Percentiles rank a stretch among this genome's conserved stretches.
Evolutionary conservation across 2,797 vertebrate species (phyloP).

Genomic region (Hippocampus kuda): DNA sequence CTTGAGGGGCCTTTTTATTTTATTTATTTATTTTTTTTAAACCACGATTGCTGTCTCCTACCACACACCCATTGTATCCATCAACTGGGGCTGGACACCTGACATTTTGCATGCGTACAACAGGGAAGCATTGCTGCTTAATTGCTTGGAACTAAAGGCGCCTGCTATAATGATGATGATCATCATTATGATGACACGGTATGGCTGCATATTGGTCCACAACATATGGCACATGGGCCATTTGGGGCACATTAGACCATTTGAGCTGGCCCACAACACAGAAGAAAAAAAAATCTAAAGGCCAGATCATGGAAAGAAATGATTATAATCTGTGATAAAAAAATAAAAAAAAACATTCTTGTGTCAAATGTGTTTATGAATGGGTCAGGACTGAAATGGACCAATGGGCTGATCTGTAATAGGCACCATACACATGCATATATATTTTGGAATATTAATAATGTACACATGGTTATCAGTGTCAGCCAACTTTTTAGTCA

Average conservation of each 20-base stretch:
- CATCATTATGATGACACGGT: background rate
- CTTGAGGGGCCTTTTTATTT: slow-evolving; percentile 39
- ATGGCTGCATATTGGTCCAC: slow-evolving; percentile 21
- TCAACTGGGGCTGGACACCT: slow-evolving; percentile 23
- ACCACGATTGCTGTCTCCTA: slow-evolving; percentile 6
- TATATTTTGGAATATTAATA: no score
- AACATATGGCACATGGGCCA: background rate
- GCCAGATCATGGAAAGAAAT: background rate
- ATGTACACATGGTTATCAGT: background rate
- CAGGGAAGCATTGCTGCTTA: slow-evolving; percentile 46
- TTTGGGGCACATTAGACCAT: background rate
- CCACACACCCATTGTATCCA: background rate
- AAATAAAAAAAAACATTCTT: background rate
- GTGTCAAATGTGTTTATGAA: background rate
- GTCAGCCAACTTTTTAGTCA: background rate
- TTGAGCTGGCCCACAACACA: background rate
- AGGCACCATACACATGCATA: background rate
- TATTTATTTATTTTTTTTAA: slow-evolving; percentile 34
- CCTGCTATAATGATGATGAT: slow-evolving; percentile 51
- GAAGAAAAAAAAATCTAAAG: background rate
- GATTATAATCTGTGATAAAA: background rate
- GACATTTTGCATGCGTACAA: slow-evolving; percentile 35
- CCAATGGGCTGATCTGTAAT: background rate
- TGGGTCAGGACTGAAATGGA: background rate
- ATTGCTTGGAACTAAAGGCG: slow-evolving; percentile 62